Conservation (phyloP, 2,888 invertebrate genomes). For the Lasioglossum lativentre region DNA sequence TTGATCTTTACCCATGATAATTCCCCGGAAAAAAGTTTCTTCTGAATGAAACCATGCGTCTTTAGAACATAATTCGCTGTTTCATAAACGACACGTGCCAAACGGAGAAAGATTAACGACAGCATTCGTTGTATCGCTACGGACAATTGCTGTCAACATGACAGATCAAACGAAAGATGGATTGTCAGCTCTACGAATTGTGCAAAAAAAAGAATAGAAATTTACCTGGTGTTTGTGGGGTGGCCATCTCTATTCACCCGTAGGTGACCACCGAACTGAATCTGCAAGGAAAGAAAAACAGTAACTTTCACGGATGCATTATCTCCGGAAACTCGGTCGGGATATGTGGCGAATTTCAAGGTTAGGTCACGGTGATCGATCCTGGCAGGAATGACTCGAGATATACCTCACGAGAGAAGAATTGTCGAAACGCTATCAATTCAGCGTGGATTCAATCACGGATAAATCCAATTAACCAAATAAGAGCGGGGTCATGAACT, state of each 20-base stretch:
- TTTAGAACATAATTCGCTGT: background rate
- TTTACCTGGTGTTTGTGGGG: slow-evolving; percentile 75
- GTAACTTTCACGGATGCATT: slow-evolving; percentile 32
- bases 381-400: slow-evolving; percentile 40
- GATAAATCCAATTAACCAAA: slow-evolving; percentile 66
- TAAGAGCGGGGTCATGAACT: slow-evolving; percentile 66
- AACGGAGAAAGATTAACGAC: background rate
- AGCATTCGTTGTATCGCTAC: background rate
- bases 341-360: slow-evolving; percentile 67
- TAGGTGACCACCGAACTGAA: slow-evolving; percentile 60
- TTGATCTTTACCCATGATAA: background rate
- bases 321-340: slow-evolving; percentile 9
- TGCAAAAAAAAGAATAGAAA: background rate
- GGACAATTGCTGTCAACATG: slow-evolving; percentile 56
- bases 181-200: background rate
- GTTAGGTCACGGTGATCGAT: slow-evolving; percentile 71
- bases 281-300: slow-evolving; percentile 52
- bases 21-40: background rate
- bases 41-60: slow-evolving; percentile 13
- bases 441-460: slow-evolving; percentile 66
- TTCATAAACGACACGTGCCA: background rate
- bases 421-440: slow-evolving; percentile 60
- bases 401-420: slow-evolving; percentile 62
- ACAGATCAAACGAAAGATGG: slow-evolving; percentile 39
- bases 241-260: slow-evolving; percentile 71